Evolutionary conservation across 2,888 invertebrate genomes (phyloP), one percentile per base, ranked within the genome.

Genomic region (Lasius fuliginosus): DNA sequence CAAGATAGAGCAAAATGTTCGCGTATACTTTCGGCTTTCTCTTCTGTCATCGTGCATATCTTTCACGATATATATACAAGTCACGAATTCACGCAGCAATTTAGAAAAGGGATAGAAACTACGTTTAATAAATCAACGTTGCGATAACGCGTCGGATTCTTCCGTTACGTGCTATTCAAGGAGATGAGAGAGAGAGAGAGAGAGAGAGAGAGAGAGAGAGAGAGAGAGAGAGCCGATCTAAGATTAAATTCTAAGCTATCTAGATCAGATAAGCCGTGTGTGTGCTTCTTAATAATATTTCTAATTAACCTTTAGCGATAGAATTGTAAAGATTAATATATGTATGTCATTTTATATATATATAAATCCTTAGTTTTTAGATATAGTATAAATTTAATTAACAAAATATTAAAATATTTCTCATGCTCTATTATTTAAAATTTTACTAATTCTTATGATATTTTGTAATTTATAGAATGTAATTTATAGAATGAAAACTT

Each of bases 71-170:
- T 36, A 36, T 53, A 76, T 65, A 65, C 40, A 23, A 76, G 76
- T 76, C 49, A 76, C 65, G n/a, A 65, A 65, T 76, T 65, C 36
- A 76, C 36, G 27, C 27, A 53, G 53, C 36, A 76, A 60, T 18
- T 18, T 15, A 30, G 36, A 64, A 65, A 64, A 76, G 64, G 12
- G 27, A 33, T 8, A 40, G 36, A 76, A 8, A 36, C 27, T 27
- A 0, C 40, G 12, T 15, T 23, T 75, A 76, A 76, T 76, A 65
- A 65, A 76, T 76, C 53, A 76, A 65, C 36, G 64, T 12, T 49
- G 33, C 36, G 64, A 76, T 65, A 76, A 33, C 75, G 18, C 64
- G 56, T n/a, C 27, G 53, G 40, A 77, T 77, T 27, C 53, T 67
- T 30, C 40, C n/a, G 40, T 56, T 77, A 42, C 76, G 40, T 30